These are phyloP conservation scores for Drosophila willistoni DNA, from an alignment of 1,140 invertebrate species.

Conservation along the genomic window DNA sequence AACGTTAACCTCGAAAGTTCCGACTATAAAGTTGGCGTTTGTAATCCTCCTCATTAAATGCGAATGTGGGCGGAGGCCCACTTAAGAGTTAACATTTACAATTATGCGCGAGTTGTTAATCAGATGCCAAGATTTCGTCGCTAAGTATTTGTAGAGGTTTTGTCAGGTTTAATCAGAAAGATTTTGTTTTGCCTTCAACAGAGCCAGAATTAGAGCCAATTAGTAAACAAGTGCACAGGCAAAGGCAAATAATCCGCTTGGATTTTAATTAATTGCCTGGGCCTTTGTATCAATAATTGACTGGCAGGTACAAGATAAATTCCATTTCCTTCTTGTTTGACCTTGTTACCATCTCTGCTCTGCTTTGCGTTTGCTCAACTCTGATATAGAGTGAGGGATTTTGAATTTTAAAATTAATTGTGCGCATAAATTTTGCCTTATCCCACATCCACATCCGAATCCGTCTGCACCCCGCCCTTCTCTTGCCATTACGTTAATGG, in stretches of 20 bases:
- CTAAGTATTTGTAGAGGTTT: conserved; percentile 21
- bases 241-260: conserved; percentile 54
- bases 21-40: conserved; percentile 66
- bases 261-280: conserved; percentile 67
- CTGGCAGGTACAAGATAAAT: conserved; percentile 53
- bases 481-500: conserved; percentile 42
- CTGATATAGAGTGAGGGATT: conserved; percentile 52
- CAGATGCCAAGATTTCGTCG: conserved; percentile 24
- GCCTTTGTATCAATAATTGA: conserved; percentile 46
- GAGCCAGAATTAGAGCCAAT: conserved; percentile 38
- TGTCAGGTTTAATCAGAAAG: conserved; percentile 48
- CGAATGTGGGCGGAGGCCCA: conserved; percentile 22
- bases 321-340: conserved; percentile 15
- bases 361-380: too few species aligned
- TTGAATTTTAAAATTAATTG: conserved; percentile 80
- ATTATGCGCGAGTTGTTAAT: conserved; percentile 48
- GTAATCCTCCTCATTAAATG: conserved; percentile 69
- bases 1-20: conserved; percentile 12
- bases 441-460: conserved; percentile 29
- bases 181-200: neutral
- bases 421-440: conserved; percentile 68
- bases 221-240: conserved; percentile 58
- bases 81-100: conserved; percentile 56
- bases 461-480: neutral
- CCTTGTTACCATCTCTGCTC: conserved; percentile 12